Evolutionary conservation across 2,113 vertebrate species (phyloP).

Genomic region (Protobothrops mucrosquamatus): DNA sequence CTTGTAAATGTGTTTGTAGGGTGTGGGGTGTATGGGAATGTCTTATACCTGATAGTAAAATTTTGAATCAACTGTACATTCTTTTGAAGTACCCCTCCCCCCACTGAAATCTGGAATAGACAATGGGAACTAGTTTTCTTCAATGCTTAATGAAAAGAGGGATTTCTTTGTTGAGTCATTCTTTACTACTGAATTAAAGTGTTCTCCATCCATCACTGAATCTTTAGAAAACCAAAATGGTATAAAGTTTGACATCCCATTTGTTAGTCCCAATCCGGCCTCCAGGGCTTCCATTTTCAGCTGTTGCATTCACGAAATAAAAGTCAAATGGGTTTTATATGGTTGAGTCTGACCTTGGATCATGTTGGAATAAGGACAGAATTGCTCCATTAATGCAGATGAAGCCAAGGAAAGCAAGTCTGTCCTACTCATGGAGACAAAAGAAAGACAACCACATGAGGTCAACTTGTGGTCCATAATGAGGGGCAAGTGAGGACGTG

Average conservation of each 20-base stretch:
- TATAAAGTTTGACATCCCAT: background rate
- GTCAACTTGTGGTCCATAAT: background rate
- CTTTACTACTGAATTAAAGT: background rate
- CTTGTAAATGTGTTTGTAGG: background rate
- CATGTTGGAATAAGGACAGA: background rate
- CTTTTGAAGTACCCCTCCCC: background rate
- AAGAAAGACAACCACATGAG: background rate
- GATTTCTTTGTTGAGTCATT: background rate
- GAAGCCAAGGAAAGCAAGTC: background rate
- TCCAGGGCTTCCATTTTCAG: background rate
- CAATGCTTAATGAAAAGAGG: background rate
- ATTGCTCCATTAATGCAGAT: background rate
- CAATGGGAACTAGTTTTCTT: background rate
- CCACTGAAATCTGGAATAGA: background rate
- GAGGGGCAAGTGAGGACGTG: background rate
- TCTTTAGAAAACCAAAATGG: background rate
- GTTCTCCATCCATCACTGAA: background rate
- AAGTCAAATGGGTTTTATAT: background rate
- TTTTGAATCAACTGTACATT: background rate
- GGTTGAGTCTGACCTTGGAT: background rate
- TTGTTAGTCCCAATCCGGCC: background rate
- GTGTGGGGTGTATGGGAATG: background rate
- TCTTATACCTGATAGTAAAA: background rate
- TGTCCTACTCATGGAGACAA: background rate
- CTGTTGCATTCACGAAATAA: background rate